These are phyloP conservation scores for Gymnorhina tibicen DNA, from an alignment of 2,113 vertebrate species.

Conservation along the genomic window DNA sequence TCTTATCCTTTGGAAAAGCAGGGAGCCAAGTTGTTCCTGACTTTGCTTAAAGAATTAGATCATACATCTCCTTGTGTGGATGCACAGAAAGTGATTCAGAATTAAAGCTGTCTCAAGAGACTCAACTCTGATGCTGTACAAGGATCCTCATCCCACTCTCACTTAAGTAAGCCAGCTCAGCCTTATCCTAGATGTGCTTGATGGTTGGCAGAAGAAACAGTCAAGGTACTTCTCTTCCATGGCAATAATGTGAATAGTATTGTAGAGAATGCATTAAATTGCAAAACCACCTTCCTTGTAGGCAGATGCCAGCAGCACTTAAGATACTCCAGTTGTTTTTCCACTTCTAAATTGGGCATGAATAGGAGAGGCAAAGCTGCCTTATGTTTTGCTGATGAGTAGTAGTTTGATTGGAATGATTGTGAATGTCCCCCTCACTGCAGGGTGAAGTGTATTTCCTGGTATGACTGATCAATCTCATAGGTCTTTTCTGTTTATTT, in stretches of 20 bases:
- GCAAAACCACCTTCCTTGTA: neutral
- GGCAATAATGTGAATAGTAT: neutral
- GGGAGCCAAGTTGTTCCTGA: neutral
- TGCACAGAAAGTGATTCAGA: neutral
- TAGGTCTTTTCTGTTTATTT: neutral
- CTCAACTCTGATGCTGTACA: neutral
- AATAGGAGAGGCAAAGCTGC: neutral
- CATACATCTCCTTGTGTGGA: neutral
- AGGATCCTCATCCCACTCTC: neutral
- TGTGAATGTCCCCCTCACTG: neutral
- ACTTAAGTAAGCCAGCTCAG: neutral
- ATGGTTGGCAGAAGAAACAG: neutral
- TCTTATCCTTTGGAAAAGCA: neutral
- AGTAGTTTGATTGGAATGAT: neutral
- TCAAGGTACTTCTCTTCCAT: neutral
- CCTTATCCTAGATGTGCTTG: neutral
- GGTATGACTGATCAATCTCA: neutral
- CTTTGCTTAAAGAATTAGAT: neutral
- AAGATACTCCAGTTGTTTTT: neutral
- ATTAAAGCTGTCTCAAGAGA: neutral
- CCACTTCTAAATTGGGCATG: neutral
- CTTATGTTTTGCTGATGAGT: neutral
- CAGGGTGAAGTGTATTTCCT: neutral
- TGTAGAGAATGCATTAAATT: neutral
- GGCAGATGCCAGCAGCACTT: neutral